Conservation (phyloP, 2,888 invertebrate species). For the Hoplodrina blanda region DNA sequence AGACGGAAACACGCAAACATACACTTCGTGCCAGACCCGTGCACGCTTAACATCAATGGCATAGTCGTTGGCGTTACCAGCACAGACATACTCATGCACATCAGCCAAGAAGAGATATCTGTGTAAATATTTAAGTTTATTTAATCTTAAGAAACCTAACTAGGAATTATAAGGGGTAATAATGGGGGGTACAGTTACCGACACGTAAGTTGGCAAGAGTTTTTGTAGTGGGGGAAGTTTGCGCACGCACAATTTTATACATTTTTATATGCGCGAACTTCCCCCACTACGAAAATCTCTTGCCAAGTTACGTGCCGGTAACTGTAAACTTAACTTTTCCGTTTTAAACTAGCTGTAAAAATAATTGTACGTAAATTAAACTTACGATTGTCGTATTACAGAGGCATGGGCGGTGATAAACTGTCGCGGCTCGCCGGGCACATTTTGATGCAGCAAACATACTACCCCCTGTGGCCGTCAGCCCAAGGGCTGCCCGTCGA, state of each 20-base stretch:
- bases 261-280: too few species aligned
- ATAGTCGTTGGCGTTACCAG: slow-evolving; percentile 95
- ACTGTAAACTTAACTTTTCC: too few species aligned
- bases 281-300: too few species aligned
- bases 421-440: slow-evolving; percentile 94
- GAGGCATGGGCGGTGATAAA: slow-evolving; percentile 91
- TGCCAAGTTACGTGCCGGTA: too few species aligned
- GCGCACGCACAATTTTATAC: too few species aligned
- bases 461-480: slow-evolving; percentile 96
- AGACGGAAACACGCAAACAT: slow-evolving; percentile 91
- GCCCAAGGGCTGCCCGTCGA: slow-evolving; percentile 93
- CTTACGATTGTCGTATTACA: slow-evolving; percentile 47
- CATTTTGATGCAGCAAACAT: slow-evolving; percentile 94
- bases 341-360: not conserved
- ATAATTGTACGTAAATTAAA: not conserved
- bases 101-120: slow-evolving; percentile 95
- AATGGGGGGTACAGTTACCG: too few species aligned
- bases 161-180: not conserved
- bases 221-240: too few species aligned
- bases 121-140: slow-evolving; percentile 88
- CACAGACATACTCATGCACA: slow-evolving; percentile 95
- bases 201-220: too few species aligned
- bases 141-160: not conserved
- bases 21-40: slow-evolving; percentile 95
- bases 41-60: slow-evolving; percentile 94